Conservation (phyloP, 2,888 invertebrate genomes). For the Melipona beecheii region DNA sequence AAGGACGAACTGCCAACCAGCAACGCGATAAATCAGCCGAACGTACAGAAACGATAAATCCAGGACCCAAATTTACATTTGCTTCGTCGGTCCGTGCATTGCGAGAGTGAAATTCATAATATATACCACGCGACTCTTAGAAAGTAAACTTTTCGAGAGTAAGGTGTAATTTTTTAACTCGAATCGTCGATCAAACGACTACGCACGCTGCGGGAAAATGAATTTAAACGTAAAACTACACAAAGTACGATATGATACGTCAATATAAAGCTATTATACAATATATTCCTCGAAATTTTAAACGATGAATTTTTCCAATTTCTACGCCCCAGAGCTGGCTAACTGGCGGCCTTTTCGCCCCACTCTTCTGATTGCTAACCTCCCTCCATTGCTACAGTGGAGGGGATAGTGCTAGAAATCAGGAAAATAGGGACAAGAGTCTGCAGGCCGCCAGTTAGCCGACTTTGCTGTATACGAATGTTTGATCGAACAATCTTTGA, state of each 20-base stretch:
- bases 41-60: conserved; percentile 41
- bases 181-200: not conserved
- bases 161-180: not conserved
- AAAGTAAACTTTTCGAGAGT: not conserved
- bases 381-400: no score
- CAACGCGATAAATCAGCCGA: conserved; percentile 37
- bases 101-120: conserved; percentile 23
- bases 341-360: no score
- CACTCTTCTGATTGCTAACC: no score
- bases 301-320: not conserved
- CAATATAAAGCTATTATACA: not conserved
- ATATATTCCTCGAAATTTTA: not conserved
- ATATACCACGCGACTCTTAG: not conserved
- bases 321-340: no score
- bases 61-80: conserved; percentile 37
- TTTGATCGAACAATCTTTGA: not conserved
- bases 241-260: no score
- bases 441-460: no score
- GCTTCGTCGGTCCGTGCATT: not conserved
- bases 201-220: not conserved
- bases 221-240: not conserved
- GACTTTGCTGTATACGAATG: no score
- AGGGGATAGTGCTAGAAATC: no score
- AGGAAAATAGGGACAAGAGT: no score
- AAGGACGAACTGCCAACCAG: conserved; percentile 12